Evolutionary conservation across 2,888 invertebrate species (phyloP).

Genomic region (Sacculina carcini): DNA sequence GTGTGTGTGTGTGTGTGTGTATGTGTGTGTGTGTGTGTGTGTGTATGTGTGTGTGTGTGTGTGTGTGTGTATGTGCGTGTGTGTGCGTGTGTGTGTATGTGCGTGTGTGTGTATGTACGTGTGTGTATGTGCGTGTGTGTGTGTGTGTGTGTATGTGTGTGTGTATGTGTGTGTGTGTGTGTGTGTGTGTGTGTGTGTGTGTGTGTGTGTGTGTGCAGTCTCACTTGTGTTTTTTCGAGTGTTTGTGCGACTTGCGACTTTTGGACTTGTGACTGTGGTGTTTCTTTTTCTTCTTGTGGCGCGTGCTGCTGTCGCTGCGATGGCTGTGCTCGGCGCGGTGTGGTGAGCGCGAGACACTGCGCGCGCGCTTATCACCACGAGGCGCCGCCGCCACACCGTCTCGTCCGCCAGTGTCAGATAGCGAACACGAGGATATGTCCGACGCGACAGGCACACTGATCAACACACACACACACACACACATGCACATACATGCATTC

Average conservation of each 20-base stretch:
- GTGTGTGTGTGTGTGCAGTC: too few relatives aligned
- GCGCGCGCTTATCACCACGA: not conserved
- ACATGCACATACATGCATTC: too few relatives aligned
- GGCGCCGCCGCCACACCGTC: not conserved
- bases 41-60: not conserved
- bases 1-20: not conserved
- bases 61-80: not conserved
- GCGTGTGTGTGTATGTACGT: not conserved
- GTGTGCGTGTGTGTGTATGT: constrained; percentile 2
- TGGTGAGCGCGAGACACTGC: not conserved
- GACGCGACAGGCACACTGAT: not conserved
- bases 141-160: too few relatives aligned
- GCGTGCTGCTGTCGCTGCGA: too few relatives aligned
- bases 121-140: not conserved
- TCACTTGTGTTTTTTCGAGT: too few relatives aligned
- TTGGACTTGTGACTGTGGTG: too few relatives aligned
- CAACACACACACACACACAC: not conserved
- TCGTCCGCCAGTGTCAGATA: not conserved
- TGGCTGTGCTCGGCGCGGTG: too few relatives aligned
- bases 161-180: too few relatives aligned
- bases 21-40: not conserved
- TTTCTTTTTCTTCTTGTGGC: too few relatives aligned
- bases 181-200: too few relatives aligned
- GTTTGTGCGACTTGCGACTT: too few relatives aligned
- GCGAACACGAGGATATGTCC: not conserved